A percentile compares a stretch with the other conserved stretches of the same genome.
Evolutionary conservation across 2,888 invertebrate genomes (phyloP).

Genomic region (Abrostola triplasia): DNA sequence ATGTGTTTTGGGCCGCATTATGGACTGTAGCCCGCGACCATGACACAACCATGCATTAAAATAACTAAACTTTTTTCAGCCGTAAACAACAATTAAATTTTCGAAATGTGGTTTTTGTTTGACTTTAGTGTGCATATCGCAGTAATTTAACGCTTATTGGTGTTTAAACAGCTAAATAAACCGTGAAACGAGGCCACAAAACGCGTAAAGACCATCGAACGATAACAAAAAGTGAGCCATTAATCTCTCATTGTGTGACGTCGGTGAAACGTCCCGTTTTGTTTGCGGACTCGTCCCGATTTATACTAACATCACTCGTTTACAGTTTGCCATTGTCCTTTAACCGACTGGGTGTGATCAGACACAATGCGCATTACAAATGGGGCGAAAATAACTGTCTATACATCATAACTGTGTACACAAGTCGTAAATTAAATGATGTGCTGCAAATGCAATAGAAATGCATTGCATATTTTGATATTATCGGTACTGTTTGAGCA

Average conservation of each 20-base stretch:
- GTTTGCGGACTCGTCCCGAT: constrained; percentile 83
- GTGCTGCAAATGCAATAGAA: constrained; percentile 34
- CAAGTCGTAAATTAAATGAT: constrained; percentile 78
- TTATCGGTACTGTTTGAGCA: constrained; percentile 12
- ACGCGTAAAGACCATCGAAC: constrained; percentile 82
- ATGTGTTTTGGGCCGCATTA: constrained; percentile 67
- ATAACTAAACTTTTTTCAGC: constrained; percentile 51
- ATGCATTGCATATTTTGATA: constrained; percentile 22
- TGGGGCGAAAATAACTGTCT: constrained; percentile 80
- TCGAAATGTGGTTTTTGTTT: constrained; percentile 65
- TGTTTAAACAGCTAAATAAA: constrained; percentile 83
- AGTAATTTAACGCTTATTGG: constrained; percentile 80
- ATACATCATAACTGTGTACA: constrained; percentile 80
- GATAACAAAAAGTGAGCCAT: constrained; percentile 85
- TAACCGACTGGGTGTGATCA: constrained; percentile 85
- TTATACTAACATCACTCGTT: constrained; percentile 74
- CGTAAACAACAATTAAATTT: constrained; percentile 51
- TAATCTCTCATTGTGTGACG: constrained; percentile 85
- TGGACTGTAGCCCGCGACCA: constrained; percentile 23
- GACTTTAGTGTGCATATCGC: constrained; percentile 66
- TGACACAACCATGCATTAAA: constrained; percentile 48
- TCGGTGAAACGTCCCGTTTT: constrained; percentile 78
- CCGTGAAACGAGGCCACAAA: constrained; percentile 86
- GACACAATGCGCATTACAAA: constrained; percentile 79
- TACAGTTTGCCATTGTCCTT: constrained; percentile 79